These are phyloP conservation scores for Barypeithes pellucidus DNA, from an alignment of 2,888 invertebrate species.

Conservation along the genomic window DNA sequence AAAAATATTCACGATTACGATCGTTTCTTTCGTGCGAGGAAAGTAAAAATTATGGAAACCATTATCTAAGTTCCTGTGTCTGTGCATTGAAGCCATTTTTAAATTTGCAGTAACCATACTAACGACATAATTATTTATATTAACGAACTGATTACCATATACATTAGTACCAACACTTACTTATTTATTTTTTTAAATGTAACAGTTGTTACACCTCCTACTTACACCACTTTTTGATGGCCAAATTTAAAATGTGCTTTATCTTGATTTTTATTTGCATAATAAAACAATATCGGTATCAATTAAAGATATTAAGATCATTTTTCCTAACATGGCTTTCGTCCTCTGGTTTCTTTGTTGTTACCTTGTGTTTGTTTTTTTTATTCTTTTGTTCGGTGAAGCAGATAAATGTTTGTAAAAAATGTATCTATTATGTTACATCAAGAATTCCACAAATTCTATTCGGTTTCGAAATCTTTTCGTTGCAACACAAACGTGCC, in stretches of 20 bases:
- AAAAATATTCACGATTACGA: no score
- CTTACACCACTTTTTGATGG: constrained; percentile 3
- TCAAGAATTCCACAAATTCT: neutral
- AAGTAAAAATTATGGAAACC: no score
- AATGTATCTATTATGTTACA: neutral
- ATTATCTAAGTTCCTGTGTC: no score
- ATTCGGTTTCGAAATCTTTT: neutral
- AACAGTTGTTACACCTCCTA: constrained; percentile 16
- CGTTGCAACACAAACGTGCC: neutral
- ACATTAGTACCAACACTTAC: neutral
- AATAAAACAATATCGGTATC: constrained; percentile 10
- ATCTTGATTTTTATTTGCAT: constrained; percentile 15
- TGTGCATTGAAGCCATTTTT: no score
- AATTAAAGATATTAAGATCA: constrained; percentile 5
- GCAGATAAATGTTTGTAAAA: constrained; percentile 2
- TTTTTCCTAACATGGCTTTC: constrained; percentile 15
- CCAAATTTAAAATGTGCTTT: neutral
- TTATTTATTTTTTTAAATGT: neutral
- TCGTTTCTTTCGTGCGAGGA: no score
- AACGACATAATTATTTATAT: no score
- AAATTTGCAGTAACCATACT: no score
- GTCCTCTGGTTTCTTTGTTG: constrained; percentile 2
- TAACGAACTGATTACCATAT: neutral
- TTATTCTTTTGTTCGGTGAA: constrained; percentile 12
- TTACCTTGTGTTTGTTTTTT: constrained; percentile 11